Percentiles rank a stretch among this genome's conserved stretches.
Evolutionary conservation across 2,888 invertebrate species (phyloP).

Genomic region (Folsomia manolachei): DNA sequence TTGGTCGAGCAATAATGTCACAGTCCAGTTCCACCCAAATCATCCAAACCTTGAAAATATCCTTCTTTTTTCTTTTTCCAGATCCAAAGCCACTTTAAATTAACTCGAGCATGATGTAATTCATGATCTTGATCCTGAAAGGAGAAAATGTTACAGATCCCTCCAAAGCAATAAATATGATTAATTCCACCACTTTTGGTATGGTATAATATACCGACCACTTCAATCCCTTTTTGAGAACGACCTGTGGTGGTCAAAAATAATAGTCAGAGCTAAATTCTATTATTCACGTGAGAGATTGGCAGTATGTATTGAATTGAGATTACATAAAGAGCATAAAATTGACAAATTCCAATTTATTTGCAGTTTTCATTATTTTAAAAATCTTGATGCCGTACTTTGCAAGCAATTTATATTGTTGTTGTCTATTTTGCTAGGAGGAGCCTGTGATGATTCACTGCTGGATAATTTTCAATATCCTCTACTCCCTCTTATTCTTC

Average conservation of each 20-base stretch:
- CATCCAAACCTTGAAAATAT: too few species aligned
- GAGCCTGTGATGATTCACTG: slow-evolving; percentile 36
- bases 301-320: not conserved
- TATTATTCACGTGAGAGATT: not conserved
- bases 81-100: not conserved
- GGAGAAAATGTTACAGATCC: too few species aligned
- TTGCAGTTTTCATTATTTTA: not conserved
- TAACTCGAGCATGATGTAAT: not conserved
- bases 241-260: not conserved
- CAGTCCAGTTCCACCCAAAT: not conserved
- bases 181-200: not conserved
- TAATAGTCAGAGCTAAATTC: not conserved
- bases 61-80: too few species aligned
- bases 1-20: not conserved
- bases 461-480: slow-evolving; percentile 41
- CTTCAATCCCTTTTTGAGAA: not conserved
- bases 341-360: not conserved
- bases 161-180: not conserved
- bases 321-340: not conserved
- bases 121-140: not conserved
- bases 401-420: too few species aligned
- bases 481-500: slow-evolving; percentile 38
- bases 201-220: too few species aligned
- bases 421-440: slow-evolving; percentile 27
- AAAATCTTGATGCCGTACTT: not conserved